phyloP scores from a whole-genome alignment of 1,140 invertebrate species.

The Bombyx mandarina region DNA sequence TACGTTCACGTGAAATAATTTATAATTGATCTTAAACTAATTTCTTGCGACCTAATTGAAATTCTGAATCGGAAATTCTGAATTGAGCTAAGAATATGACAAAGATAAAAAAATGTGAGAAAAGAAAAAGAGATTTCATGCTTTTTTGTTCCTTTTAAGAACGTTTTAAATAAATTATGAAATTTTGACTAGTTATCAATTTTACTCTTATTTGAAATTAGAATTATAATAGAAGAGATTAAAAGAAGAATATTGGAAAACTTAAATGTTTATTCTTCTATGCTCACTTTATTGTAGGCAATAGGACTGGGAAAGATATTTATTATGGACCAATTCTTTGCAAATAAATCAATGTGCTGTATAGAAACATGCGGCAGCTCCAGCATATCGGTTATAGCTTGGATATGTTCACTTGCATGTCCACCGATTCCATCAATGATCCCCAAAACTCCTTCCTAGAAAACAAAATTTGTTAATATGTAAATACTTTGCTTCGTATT shows the following conservation, averaged over 20 bases:
- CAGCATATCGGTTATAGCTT: constrained; percentile 48
- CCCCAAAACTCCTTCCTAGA: constrained; percentile 49
- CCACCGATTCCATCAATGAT: constrained; percentile 54
- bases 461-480: constrained; percentile 2
- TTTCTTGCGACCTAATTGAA: too few relatives aligned
- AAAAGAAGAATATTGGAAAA: not conserved
- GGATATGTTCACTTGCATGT: constrained; percentile 39
- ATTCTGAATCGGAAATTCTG: too few relatives aligned
- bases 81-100: not conserved
- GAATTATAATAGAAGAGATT: not conserved
- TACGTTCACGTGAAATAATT: too few relatives aligned
- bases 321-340: constrained; percentile 35
- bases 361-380: constrained; percentile 50
- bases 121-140: not conserved
- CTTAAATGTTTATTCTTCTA: not conserved
- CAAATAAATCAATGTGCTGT: constrained; percentile 38
- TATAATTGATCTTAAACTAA: too few relatives aligned
- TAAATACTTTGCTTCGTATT: not conserved
- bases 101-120: not conserved
- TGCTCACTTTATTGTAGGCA: constrained; percentile 46
- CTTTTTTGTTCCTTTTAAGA: not conserved
- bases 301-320: constrained; percentile 46
- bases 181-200: not conserved
- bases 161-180: too few relatives aligned
- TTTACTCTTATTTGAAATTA: not conserved